These are phyloP conservation scores for Tribolium madens DNA, from an alignment of 1,140 invertebrate species.

Conservation along the genomic window DNA sequence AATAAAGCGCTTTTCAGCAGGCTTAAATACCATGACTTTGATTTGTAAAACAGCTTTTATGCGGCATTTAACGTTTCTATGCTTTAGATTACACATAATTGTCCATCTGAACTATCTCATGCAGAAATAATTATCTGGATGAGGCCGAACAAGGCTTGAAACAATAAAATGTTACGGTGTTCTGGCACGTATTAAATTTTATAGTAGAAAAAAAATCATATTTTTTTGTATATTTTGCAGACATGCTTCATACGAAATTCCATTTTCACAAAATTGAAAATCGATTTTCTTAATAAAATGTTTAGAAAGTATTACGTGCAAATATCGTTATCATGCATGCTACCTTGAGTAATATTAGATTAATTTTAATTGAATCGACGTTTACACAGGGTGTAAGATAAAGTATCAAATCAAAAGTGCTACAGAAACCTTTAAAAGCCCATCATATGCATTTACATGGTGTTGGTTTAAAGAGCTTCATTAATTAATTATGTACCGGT, in stretches of 20 bases:
- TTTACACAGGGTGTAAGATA: not conserved
- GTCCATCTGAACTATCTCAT: not conserved
- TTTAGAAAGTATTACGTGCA: slow-evolving; percentile 7
- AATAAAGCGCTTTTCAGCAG: not conserved
- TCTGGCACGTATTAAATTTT: not conserved
- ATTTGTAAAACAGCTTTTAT: not conserved
- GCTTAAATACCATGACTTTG: not conserved
- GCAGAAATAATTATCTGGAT: not conserved
- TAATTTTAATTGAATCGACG: not conserved
- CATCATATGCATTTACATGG: not conserved
- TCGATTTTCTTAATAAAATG: slow-evolving; percentile 19
- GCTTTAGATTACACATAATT: not conserved
- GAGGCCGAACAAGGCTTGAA: not conserved
- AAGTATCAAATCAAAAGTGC: not conserved
- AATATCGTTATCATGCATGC: not conserved
- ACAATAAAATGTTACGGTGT: not conserved
- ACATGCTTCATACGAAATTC: slow-evolving; percentile 5
- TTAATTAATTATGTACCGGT: slow-evolving; percentile 23
- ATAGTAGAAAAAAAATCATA: not conserved
- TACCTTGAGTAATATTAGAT: not conserved
- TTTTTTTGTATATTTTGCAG: not conserved
- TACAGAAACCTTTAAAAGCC: not conserved
- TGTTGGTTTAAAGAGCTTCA: not conserved
- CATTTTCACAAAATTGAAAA: slow-evolving; percentile 8
- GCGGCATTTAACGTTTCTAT: not conserved